Percentiles rank a stretch among this genome's conserved stretches.
phyloP scores from a whole-genome alignment of 2,113 vertebrate species.

The Seriola rivoliana region DNA sequence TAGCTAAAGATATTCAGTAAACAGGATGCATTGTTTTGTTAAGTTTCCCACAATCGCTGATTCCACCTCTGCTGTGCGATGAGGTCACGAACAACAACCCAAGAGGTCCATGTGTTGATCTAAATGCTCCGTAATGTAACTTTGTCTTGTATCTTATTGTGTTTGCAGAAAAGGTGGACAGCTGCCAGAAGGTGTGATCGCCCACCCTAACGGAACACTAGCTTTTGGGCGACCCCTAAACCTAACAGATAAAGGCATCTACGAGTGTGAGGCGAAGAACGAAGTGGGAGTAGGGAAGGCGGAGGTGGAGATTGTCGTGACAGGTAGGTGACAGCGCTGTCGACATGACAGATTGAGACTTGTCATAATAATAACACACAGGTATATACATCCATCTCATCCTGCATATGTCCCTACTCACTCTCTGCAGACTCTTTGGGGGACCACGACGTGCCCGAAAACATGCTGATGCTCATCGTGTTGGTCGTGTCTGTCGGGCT shows the following conservation, averaged over 20 bases:
- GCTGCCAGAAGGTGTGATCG: constrained; percentile 84
- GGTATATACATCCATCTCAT: background rate
- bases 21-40: no score
- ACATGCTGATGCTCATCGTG: constrained; percentile 85
- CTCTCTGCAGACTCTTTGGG: constrained; percentile 22
- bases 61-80: no score
- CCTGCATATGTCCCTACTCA: background rate
- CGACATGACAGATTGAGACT: background rate
- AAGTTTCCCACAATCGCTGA: no score
- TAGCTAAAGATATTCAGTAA: no score
- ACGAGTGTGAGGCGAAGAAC: constrained; percentile 88
- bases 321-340: constrained; percentile 72
- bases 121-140: background rate
- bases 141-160: constrained; percentile 12
- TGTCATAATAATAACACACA: background rate
- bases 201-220: constrained; percentile 82
- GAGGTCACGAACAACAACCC: no score
- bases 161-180: constrained; percentile 81
- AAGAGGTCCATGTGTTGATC: no score
- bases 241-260: constrained; percentile 83
- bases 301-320: constrained; percentile 78
- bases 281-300: constrained; percentile 78
- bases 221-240: constrained; percentile 84
- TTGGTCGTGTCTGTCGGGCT: constrained; percentile 83
- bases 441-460: constrained; percentile 65